Conservation (phyloP, 1,140 invertebrate genomes). For the Varroa destructor region DNA sequence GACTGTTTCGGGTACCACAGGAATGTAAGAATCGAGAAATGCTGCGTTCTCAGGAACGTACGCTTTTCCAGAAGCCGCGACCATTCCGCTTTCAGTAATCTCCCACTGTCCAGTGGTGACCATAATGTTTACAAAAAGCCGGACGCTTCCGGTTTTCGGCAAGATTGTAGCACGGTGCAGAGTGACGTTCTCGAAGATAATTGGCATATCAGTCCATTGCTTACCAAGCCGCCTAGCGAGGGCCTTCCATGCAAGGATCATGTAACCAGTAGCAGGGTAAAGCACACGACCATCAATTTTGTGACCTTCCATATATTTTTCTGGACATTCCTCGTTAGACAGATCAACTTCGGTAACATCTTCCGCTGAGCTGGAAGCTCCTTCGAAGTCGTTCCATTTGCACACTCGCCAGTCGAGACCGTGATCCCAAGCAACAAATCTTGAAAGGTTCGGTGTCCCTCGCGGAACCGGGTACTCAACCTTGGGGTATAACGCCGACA, state of each 20-base stretch:
- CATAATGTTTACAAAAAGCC: constrained; percentile 56
- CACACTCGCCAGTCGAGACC: constrained; percentile 33
- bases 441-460: constrained; percentile 45
- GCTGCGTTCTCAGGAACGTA: constrained; percentile 37
- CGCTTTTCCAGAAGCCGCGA: constrained; percentile 60
- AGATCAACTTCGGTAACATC: constrained; percentile 32
- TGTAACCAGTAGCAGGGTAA: constrained; percentile 48
- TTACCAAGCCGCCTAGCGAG: constrained; percentile 43
- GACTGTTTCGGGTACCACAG: constrained; percentile 36
- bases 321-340: constrained; percentile 31
- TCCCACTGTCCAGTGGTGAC: constrained; percentile 77
- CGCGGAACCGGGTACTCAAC: constrained; percentile 43
- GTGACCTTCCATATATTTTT: constrained; percentile 44
- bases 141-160: constrained; percentile 39
- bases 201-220: constrained; percentile 42
- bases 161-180: constrained; percentile 47
- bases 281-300: constrained; percentile 47
- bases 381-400: constrained; percentile 33
- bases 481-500: constrained; percentile 39
- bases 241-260: constrained; percentile 46
- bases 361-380: constrained; percentile 29
- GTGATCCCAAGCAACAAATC: constrained; percentile 47
- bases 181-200: constrained; percentile 45
- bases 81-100: constrained; percentile 67
- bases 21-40: constrained; percentile 38